Evolutionary conservation across 2,888 invertebrate species (phyloP).

Genomic region (Atrina japonica): DNA sequence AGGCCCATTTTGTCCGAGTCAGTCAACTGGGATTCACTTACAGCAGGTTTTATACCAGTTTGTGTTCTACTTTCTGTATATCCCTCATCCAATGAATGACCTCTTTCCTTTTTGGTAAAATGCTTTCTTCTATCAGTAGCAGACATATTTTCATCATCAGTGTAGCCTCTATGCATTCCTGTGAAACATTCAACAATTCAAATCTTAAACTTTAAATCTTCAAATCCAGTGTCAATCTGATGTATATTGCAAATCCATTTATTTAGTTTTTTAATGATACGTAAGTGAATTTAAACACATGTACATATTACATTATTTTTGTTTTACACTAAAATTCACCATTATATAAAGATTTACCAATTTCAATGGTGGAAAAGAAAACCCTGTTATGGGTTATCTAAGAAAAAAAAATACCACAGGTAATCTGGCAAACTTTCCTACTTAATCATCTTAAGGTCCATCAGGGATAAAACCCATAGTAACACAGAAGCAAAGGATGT

Average conservation of each 20-base stretch:
- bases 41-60: conserved; percentile 65
- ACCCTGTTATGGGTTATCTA: too few relatives aligned
- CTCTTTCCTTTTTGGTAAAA: conserved; percentile 63
- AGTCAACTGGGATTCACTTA: conserved; percentile 72
- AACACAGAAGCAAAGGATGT: too few relatives aligned
- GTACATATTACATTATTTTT: neutral
- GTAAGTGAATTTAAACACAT: too few relatives aligned
- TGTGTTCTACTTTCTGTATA: conserved; percentile 59
- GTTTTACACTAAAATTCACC: too few relatives aligned
- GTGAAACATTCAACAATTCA: neutral
- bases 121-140: conserved; percentile 63
- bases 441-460: too few relatives aligned
- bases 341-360: too few relatives aligned
- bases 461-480: too few relatives aligned
- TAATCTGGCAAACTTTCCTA: too few relatives aligned
- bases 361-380: too few relatives aligned
- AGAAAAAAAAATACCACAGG: too few relatives aligned
- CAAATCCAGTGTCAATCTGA: neutral
- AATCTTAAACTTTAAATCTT: neutral
- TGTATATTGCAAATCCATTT: too few relatives aligned
- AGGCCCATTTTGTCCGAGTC: conserved; percentile 63
- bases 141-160: conserved; percentile 86
- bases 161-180: conserved; percentile 87
- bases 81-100: conserved; percentile 81
- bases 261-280: too few relatives aligned